phyloP scores from a whole-genome alignment of 2,797 vertebrate species.

The Acanthurus leucopareius region DNA sequence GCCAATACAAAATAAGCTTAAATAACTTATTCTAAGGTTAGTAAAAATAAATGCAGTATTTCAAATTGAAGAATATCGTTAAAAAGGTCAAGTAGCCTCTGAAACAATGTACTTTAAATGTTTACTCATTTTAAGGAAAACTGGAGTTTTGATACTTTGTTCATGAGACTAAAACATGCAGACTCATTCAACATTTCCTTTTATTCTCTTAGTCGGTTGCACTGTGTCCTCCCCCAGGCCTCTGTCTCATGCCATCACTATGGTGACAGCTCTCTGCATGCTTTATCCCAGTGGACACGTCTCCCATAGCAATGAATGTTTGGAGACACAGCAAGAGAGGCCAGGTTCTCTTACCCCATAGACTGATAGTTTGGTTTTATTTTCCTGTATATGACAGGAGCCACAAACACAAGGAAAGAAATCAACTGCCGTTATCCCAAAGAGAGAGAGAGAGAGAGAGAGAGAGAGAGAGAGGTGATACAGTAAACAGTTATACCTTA shows the following conservation, averaged over 20 bases:
- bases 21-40: too few species aligned
- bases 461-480: too few species aligned
- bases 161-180: conserved; percentile 7
- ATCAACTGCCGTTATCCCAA: conserved; percentile 4
- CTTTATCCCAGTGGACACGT: conserved; percentile 66
- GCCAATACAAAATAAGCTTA: too few species aligned
- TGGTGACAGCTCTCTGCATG: conserved; percentile 60
- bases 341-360: not conserved
- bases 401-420: not conserved
- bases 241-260: conserved; percentile 57
- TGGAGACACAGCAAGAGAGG: conserved; percentile 8
- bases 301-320: conserved; percentile 70
- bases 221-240: conserved; percentile 20
- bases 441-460: too few species aligned
- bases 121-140: not conserved
- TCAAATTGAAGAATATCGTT: not conserved
- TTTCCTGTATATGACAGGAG: conserved; percentile 5
- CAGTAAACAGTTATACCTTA: not conserved
- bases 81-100: too few species aligned
- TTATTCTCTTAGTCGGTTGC: conserved; percentile 8
- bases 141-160: too few species aligned
- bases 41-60: too few species aligned
- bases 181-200: conserved; percentile 5
- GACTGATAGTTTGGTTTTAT: conserved; percentile 31
- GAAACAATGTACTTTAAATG: not conserved